These are phyloP conservation scores for Chloroceryle aenea DNA, from an alignment of 2,113 vertebrate species.

Conservation along the genomic window DNA sequence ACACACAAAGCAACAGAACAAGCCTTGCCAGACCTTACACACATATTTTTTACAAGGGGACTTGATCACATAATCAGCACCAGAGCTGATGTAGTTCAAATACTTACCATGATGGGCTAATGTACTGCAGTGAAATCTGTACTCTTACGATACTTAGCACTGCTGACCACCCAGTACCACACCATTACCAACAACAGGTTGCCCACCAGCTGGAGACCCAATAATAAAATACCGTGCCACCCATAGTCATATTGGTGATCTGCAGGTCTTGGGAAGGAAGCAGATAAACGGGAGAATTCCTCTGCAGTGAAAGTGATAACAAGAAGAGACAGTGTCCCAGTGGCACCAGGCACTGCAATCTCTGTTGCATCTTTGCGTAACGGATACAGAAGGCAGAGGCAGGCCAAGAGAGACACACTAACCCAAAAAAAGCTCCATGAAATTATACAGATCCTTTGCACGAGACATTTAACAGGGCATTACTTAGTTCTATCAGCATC, in stretches of 20 bases:
- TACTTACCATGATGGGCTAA: background rate
- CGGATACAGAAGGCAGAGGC: background rate
- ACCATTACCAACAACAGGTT: background rate
- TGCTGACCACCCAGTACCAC: background rate
- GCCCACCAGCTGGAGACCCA: background rate
- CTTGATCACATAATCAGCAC: background rate
- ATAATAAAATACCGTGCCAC: fast-evolving
- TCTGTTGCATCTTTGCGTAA: background rate
- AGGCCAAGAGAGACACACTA: background rate
- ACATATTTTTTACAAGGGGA: background rate
- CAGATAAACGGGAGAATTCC: background rate
- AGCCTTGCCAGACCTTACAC: background rate
- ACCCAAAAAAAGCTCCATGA: background rate
- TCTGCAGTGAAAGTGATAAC: background rate
- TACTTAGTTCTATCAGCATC: fast-evolving
- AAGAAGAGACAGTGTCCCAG: background rate
- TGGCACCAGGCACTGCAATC: background rate
- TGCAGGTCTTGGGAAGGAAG: background rate
- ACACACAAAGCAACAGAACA: background rate
- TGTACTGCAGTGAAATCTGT: fast-evolving
- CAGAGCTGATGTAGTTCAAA: background rate
- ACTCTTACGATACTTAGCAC: too few relatives aligned
- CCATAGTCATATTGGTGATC: fast-evolving
- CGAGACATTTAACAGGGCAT: background rate
- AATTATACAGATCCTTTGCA: background rate